phyloP scores from a whole-genome alignment of 2,113 vertebrate species.

The Channa argus region DNA sequence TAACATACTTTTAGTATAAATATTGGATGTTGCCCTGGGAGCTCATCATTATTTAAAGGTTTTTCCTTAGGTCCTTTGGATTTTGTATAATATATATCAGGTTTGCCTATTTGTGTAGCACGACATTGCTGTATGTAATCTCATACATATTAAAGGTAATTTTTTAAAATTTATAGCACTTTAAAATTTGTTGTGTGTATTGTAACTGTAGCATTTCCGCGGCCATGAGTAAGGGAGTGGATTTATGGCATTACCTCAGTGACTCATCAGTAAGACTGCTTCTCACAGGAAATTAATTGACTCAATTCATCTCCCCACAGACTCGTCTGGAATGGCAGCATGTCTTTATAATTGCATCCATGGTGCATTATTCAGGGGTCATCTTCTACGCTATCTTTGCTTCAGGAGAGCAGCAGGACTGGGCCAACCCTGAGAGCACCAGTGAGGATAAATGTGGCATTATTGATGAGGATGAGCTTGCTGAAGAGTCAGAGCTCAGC shows the following conservation, averaged over 20 bases:
- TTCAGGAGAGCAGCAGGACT: conserved; percentile 97
- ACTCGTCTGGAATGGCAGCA: conserved; percentile 98
- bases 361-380: conserved; percentile 96
- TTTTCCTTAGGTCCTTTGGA: neutral
- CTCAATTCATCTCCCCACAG: conserved; percentile 74
- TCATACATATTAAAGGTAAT: neutral
- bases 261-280: neutral
- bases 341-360: conserved; percentile 94
- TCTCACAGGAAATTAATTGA: conserved; percentile 34
- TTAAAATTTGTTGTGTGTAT: conserved; percentile 26
- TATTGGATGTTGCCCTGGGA: too few relatives aligned
- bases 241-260: conserved; percentile 24
- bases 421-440: conserved; percentile 93
- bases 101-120: neutral
- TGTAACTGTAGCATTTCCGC: conserved; percentile 11
- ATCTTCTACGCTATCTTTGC: conserved; percentile 97
- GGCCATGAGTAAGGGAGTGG: conserved; percentile 10
- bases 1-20: neutral
- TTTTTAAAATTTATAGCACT: conserved; percentile 37
- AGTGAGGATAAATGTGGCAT: conserved; percentile 95
- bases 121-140: conserved; percentile 7
- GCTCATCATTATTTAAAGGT: neutral
- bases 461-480: conserved; percentile 93
- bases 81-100: conserved; percentile 5
- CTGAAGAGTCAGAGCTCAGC: conserved; percentile 90